phyloP scores from a whole-genome alignment of 2,888 invertebrate genomes.

The Cordilura impudica region DNA sequence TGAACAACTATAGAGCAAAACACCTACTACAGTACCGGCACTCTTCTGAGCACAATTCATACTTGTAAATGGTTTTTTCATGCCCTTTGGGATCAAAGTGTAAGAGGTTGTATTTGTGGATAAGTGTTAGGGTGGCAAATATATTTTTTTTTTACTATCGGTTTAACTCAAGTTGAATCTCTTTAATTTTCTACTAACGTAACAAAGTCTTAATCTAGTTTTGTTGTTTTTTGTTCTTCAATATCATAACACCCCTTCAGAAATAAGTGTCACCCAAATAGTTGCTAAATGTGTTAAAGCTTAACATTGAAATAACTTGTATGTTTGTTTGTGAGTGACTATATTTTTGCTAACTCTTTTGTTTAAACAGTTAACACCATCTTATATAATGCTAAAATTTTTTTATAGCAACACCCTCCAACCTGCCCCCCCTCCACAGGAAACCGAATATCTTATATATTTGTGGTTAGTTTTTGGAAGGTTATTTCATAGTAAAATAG shows the following conservation, averaged over 20 bases:
- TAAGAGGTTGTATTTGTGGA: slow-evolving; percentile 25
- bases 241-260: too few species aligned
- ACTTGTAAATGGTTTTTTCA: slow-evolving; percentile 38
- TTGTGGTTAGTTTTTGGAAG: slow-evolving; percentile 44
- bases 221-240: too few species aligned
- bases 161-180: too few species aligned
- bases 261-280: too few species aligned
- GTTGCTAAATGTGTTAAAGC: not conserved
- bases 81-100: slow-evolving; percentile 52
- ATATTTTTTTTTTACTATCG: too few species aligned
- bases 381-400: slow-evolving; percentile 26
- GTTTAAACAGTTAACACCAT: slow-evolving; percentile 49
- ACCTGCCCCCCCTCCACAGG: not conserved
- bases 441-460: not conserved
- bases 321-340: not conserved
- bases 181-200: too few species aligned
- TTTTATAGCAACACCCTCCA: not conserved
- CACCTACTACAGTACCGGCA: not conserved
- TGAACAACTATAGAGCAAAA: not conserved
- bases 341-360: slow-evolving; percentile 45
- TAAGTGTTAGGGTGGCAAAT: too few species aligned
- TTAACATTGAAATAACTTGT: not conserved
- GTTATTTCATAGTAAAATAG: slow-evolving; percentile 29
- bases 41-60: slow-evolving; percentile 21
- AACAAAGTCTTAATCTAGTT: too few species aligned